Conservation (phyloP, 2,888 invertebrate genomes). For the Drosophila subquinaria region DNA sequence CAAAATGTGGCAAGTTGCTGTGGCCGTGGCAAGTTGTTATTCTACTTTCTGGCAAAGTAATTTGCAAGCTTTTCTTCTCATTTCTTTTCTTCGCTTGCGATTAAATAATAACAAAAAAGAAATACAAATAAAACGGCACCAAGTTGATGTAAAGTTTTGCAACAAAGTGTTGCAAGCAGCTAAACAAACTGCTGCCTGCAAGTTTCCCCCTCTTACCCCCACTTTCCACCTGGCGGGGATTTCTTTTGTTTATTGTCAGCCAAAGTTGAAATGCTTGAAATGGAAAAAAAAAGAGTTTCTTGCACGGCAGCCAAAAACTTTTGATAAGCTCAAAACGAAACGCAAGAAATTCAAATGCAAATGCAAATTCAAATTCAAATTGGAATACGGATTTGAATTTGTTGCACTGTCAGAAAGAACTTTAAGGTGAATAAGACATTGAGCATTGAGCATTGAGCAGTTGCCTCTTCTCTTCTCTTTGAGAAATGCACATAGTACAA, state of each 20-base stretch:
- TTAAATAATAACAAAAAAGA: constrained; percentile 32
- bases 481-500: constrained; percentile 18
- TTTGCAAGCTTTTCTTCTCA: constrained; percentile 56
- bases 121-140: constrained; percentile 24
- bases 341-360: constrained; percentile 53
- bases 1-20: constrained; percentile 10
- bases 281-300: constrained; percentile 28
- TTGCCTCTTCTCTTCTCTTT: constrained; percentile 3
- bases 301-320: constrained; percentile 53
- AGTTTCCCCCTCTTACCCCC: constrained; percentile 2
- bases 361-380: constrained; percentile 63
- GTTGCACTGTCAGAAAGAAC: constrained; percentile 30
- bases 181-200: constrained; percentile 69
- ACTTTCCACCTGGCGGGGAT: neutral
- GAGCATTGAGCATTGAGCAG: constrained; percentile 33
- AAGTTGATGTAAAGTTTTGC: constrained; percentile 67
- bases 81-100: constrained; percentile 19
- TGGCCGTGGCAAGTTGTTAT: too few relatives aligned
- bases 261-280: constrained; percentile 47
- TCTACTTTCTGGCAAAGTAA: constrained; percentile 51
- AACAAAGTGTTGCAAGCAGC: constrained; percentile 76
- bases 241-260: constrained; percentile 74
- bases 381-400: constrained; percentile 58
- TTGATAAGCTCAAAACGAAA: constrained; percentile 42
- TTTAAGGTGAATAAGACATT: constrained; percentile 53